Conservation (phyloP, 2,888 invertebrate genomes). For the Parnassius mnemosyne region DNA sequence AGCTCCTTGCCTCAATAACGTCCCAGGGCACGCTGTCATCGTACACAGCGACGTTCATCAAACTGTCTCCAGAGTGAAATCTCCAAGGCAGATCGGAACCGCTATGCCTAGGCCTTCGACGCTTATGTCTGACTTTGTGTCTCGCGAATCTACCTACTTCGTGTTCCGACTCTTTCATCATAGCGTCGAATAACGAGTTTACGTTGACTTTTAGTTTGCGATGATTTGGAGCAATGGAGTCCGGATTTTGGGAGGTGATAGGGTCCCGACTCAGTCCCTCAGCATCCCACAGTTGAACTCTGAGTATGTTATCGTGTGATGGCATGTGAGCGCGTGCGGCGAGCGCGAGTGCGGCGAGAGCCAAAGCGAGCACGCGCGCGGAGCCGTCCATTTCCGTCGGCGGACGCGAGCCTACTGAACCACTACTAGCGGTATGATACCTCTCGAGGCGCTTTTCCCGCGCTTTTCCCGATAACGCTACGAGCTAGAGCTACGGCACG, state of each 20-base stretch:
- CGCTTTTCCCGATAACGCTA: slow-evolving; percentile 72
- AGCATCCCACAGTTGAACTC: slow-evolving; percentile 75
- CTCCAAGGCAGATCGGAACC: slow-evolving; percentile 72
- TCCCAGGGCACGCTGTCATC: slow-evolving; percentile 78
- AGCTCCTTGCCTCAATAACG: slow-evolving; percentile 60
- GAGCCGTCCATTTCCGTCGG: slow-evolving; percentile 66
- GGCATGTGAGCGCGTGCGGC: slow-evolving; percentile 64
- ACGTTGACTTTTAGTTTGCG: slow-evolving; percentile 65
- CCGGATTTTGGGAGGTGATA: slow-evolving; percentile 41
- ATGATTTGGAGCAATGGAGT: slow-evolving; percentile 35
- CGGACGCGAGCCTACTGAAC: slow-evolving; percentile 72
- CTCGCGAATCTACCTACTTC: slow-evolving; percentile 64
- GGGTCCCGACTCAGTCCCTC: slow-evolving; percentile 69
- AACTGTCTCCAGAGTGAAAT: slow-evolving; percentile 74
- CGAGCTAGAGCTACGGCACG: slow-evolving; percentile 40
- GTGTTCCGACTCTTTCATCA: slow-evolving; percentile 61
- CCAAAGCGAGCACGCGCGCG: slow-evolving; percentile 56
- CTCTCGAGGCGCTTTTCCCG: slow-evolving; percentile 62
- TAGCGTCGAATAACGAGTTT: slow-evolving; percentile 62
- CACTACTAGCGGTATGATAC: slow-evolving; percentile 40
- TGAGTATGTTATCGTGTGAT: slow-evolving; percentile 72
- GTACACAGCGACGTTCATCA: slow-evolving; percentile 76
- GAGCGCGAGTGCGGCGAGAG: slow-evolving; percentile 62
- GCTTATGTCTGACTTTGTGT: slow-evolving; percentile 73
- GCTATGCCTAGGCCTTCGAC: slow-evolving; percentile 66